A percentile compares a stretch with the other conserved stretches of the same genome.
Evolutionary conservation across 2,797 vertebrate genomes (phyloP).

Genomic region (Serranus cabrilla): DNA sequence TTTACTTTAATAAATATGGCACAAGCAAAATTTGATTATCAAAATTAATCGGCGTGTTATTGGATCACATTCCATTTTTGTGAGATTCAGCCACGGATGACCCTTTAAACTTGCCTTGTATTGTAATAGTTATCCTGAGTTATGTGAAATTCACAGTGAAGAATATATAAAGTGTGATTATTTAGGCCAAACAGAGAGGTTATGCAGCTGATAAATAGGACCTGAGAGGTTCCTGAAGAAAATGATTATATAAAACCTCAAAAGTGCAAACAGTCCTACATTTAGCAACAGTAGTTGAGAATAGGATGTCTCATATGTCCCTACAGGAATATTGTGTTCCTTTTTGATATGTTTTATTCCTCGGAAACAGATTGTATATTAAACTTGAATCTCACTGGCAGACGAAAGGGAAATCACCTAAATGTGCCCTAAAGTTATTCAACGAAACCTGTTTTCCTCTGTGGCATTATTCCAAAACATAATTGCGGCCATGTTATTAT

Average conservation of each 20-base stretch:
- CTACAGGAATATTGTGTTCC: not conserved
- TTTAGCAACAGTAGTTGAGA: not conserved
- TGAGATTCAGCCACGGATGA: slow-evolving; percentile 55
- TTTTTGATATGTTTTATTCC: slow-evolving; percentile 8
- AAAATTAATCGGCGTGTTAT: slow-evolving; percentile 60
- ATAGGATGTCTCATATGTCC: not conserved
- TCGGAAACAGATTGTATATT: slow-evolving; percentile 12
- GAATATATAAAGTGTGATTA: slow-evolving; percentile 54
- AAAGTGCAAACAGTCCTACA: slow-evolving; percentile 6
- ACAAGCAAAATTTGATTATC: slow-evolving; percentile 70
- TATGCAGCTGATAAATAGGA: slow-evolving; percentile 69
- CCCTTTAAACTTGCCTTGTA: slow-evolving; percentile 52
- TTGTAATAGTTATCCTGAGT: slow-evolving; percentile 54
- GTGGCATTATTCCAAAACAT: slow-evolving; percentile 11
- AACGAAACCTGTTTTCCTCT: slow-evolving; percentile 12
- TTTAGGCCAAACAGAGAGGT: slow-evolving; percentile 56
- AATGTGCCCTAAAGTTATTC: slow-evolving; percentile 13
- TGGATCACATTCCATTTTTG: slow-evolving; percentile 70
- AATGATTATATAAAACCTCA: slow-evolving; percentile 14
- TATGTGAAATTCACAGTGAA: slow-evolving; percentile 65
- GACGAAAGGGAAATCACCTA: slow-evolving; percentile 21
- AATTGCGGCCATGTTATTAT: not conserved
- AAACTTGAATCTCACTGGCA: slow-evolving; percentile 16
- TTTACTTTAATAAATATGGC: slow-evolving; percentile 59
- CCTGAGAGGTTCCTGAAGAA: slow-evolving; percentile 50